A percentile compares a stretch with the other conserved stretches of the same genome.
These are phyloP conservation scores for Bombus soroeensis DNA, from an alignment of 1,140 invertebrate genomes.

Conservation along the genomic window DNA sequence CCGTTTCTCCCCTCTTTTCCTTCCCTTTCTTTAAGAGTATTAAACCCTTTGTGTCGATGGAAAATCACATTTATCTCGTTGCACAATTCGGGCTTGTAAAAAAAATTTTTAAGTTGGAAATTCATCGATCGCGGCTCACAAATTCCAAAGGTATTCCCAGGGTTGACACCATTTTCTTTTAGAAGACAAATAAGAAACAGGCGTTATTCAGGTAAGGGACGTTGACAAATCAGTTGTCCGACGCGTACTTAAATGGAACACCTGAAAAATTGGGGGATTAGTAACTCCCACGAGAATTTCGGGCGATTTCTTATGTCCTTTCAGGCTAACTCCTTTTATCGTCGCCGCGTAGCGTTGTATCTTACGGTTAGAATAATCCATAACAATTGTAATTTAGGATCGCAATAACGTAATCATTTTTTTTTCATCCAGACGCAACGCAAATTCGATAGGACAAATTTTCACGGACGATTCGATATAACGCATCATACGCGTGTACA, in stretches of 20 bases:
- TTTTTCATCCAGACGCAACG: too few species aligned
- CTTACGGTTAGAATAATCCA: too few species aligned
- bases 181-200: conserved; percentile 24
- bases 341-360: too few species aligned
- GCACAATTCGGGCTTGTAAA: conserved; percentile 22
- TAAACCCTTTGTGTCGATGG: conserved; percentile 65
- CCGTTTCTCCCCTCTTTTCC: conserved; percentile 1
- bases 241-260: conserved; percentile 56
- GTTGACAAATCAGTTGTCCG: conserved; percentile 72
- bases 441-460: too few species aligned
- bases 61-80: conserved; percentile 63
- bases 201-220: conserved; percentile 72
- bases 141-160: conserved; percentile 41
- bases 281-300: conserved; percentile 39
- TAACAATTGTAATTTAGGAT: too few species aligned
- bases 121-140: conserved; percentile 64
- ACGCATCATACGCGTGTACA: rapidly evolving
- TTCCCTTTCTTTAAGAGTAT: neutral
- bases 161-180: conserved; percentile 49
- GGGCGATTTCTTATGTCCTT: conserved; percentile 20
- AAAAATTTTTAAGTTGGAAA: conserved; percentile 39
- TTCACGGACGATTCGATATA: too few species aligned
- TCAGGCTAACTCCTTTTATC: neutral
- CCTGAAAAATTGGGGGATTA: conserved; percentile 77
- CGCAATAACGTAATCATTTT: too few species aligned